Evolutionary conservation across 2,888 invertebrate species (phyloP).

Genomic region (Drepana falcataria): DNA sequence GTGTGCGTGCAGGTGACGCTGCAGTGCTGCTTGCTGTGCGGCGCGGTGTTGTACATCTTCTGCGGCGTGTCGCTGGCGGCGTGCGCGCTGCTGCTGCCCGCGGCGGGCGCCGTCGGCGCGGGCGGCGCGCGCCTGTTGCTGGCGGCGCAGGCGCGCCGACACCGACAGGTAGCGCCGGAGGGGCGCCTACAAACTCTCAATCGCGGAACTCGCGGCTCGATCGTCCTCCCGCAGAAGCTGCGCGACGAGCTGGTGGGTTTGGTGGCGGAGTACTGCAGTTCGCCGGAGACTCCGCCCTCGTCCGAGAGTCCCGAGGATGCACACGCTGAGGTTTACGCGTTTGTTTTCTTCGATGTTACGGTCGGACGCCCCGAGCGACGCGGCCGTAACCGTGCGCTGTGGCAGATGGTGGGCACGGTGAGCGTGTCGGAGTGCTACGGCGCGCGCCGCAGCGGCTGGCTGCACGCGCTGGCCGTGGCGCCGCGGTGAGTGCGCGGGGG

Average conservation of each 20-base stretch:
- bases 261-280: conserved; percentile 42
- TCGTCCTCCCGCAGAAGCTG: conserved; percentile 32
- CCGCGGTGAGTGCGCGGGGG: conserved; percentile 3
- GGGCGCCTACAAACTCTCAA: not conserved
- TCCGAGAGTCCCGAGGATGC: conserved; percentile 8
- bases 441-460: conserved; percentile 31
- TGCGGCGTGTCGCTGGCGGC: conserved; percentile 67
- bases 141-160: conserved; percentile 13
- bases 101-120: conserved; percentile 18
- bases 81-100: conserved; percentile 28
- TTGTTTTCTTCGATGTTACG: too few relatives aligned
- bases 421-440: conserved; percentile 37
- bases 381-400: not conserved
- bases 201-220: too few relatives aligned
- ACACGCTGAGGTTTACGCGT: conserved; percentile 4
- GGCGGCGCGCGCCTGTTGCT: conserved; percentile 15
- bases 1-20: conserved; percentile 38
- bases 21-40: conserved; percentile 72
- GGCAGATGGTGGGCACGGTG: conserved; percentile 41
- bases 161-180: not conserved
- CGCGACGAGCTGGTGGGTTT: conserved; percentile 77
- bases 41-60: conserved; percentile 84
- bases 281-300: conserved; percentile 16
- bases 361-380: too few relatives aligned
- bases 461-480: conserved; percentile 33